Conservation (phyloP, 2,888 invertebrate genomes). For the Leistus spinibarbis region DNA sequence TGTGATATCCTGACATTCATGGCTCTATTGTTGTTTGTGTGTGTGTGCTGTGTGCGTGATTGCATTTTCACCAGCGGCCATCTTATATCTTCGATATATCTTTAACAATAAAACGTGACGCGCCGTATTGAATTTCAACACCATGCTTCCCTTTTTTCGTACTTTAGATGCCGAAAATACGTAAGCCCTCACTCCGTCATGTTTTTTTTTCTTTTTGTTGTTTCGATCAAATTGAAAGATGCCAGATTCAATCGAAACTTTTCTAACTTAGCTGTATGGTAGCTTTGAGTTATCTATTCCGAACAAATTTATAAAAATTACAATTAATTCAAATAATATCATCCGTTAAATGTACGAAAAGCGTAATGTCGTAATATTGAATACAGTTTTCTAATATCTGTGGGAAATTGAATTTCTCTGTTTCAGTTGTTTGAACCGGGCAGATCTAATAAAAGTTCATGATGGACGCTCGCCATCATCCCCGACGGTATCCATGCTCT, state of each 20-base stretch:
- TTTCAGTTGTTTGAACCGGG: slow-evolving; percentile 79
- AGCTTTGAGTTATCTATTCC: neutral
- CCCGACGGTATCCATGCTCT: slow-evolving; percentile 81
- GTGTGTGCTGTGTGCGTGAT: slow-evolving; percentile 19
- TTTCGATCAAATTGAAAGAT: slow-evolving; percentile 35
- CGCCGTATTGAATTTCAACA: slow-evolving; percentile 31
- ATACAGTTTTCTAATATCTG: neutral
- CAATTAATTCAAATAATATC: neutral
- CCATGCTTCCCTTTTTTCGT: neutral
- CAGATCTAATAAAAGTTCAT: slow-evolving; percentile 84
- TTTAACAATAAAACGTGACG: slow-evolving; percentile 26
- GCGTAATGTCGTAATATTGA: neutral
- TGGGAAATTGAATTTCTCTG: too few relatives aligned
- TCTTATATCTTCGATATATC: slow-evolving; percentile 23
- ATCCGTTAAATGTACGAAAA: neutral
- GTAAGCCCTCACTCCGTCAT: neutral
- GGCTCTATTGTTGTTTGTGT: neutral
- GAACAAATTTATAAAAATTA: neutral
- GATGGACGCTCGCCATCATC: slow-evolving; percentile 77
- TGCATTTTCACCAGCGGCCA: slow-evolving; percentile 27
- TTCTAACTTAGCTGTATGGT: neutral
- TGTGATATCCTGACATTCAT: neutral
- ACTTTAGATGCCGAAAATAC: slow-evolving; percentile 9
- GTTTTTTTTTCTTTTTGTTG: slow-evolving; percentile 31
- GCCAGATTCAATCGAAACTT: slow-evolving; percentile 21